Evolutionary conservation across 1,140 invertebrate genomes (phyloP), one percentile per base, ranked within the genome.

Genomic region (Drosophila micromelanica): DNA sequence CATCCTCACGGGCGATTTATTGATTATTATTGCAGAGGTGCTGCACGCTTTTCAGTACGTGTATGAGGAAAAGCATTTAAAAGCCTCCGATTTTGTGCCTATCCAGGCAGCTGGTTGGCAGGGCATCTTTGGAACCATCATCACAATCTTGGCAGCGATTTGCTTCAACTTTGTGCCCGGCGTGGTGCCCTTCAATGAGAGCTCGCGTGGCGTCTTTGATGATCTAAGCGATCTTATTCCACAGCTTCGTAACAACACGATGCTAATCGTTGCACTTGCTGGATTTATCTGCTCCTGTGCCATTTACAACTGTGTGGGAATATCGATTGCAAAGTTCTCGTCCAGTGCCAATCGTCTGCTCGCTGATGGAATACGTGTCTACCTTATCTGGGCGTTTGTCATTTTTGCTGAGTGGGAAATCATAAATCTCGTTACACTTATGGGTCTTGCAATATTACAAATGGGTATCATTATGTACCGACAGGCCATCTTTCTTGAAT

Each of bases 261-360:
- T 91, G 6, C 54, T 94, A 30, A 49, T 93, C 9, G 23, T 93
- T 3, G 90, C 93, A 1, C 90, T 94, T 86, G 38, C 92, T 95
- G 96, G 96, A 70, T 98, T 97, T n/a, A 94, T 96, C 11, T 84
- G 98, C 5, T 98, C 97, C 59, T 99, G 99, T 79, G 98, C 98
- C 2, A 98, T 99, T 91, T 99, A 99, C 93, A 99, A 99, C 92
- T 99, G 98, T 93, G 96, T 97, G 89, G 98, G 98, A 17, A 96
- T 99, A 20, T 97, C 96, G 90, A 96, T 99, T n/a, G 98, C 98
- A 0, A 99, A 99, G 93, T 97, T 98, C 92, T 94, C 97, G 70
- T 97, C 96, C 45, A 97, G 98, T 11, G 98, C 97, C 1, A 98
- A 97, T 2, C 94, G 98, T 78, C 97, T 98, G 96, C 96, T 99